phyloP scores from a whole-genome alignment of 2,113 vertebrate species.

The Ondatra zibethicus region DNA sequence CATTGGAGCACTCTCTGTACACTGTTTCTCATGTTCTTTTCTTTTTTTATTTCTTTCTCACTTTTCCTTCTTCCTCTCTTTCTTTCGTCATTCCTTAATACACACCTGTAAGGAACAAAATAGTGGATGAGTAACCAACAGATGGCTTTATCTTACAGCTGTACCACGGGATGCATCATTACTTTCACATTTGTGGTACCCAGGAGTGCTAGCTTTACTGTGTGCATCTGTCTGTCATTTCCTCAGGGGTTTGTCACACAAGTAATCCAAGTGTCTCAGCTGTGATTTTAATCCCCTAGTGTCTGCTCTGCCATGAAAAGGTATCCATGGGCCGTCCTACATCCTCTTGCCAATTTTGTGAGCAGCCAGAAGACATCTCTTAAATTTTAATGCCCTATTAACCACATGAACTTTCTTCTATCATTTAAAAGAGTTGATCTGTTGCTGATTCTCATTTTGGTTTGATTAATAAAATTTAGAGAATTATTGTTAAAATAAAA shows the following conservation, averaged over 20 bases:
- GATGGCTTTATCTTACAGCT: slow-evolving; percentile 57
- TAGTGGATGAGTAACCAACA: slow-evolving; percentile 16
- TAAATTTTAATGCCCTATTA: slow-evolving; percentile 20
- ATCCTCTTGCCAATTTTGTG: slow-evolving; percentile 58
- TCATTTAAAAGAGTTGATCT: slow-evolving; percentile 14
- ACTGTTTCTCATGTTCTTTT: background rate
- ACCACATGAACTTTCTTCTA: background rate
- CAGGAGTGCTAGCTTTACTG: background rate
- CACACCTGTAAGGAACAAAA: slow-evolving; percentile 47
- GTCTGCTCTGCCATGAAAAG: slow-evolving; percentile 54
- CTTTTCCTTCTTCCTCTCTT: too few relatives aligned
- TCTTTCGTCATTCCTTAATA: slow-evolving; percentile 12
- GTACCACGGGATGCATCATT: slow-evolving; percentile 13
- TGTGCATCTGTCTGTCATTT: slow-evolving; percentile 66
- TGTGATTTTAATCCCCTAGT: slow-evolving; percentile 61
- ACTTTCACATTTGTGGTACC: slow-evolving; percentile 30
- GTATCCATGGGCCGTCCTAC: background rate
- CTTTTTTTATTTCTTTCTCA: background rate
- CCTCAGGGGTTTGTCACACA: slow-evolving; percentile 35
- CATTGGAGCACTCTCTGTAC: background rate
- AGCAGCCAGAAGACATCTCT: background rate
- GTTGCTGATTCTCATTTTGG: background rate
- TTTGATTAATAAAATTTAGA: background rate
- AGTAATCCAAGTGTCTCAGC: slow-evolving; percentile 65
- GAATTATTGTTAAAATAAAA: background rate